A percentile compares a stretch with the other conserved stretches of the same genome.
These are phyloP conservation scores for Montipora capricornis DNA, from an alignment of 64 coral and sea anemone genomes.

Conservation along the genomic window DNA sequence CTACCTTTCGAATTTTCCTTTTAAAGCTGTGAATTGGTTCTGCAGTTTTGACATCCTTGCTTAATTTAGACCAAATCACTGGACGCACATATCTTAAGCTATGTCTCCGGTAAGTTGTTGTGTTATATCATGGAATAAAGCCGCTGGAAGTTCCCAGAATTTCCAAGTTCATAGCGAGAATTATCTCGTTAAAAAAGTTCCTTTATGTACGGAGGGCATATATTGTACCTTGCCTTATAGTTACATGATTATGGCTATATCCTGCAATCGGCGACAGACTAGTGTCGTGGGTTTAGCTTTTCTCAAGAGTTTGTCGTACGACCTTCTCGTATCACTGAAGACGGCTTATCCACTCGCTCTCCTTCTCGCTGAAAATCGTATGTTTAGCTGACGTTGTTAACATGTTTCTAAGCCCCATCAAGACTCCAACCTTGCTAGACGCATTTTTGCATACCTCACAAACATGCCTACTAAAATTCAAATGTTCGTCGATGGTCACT, in stretches of 20 bases:
- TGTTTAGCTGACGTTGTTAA: no score
- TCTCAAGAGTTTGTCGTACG: not conserved
- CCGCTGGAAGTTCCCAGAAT: not conserved
- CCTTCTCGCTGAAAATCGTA: not conserved
- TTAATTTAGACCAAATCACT: not conserved
- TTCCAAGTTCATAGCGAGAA: not conserved
- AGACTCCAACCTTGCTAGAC: conserved; percentile 6
- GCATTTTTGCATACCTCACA: not conserved
- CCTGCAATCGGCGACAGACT: not conserved
- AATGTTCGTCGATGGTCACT: not conserved
- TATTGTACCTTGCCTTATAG: not conserved
- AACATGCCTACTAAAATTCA: conserved; percentile 10
- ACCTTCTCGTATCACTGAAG: not conserved
- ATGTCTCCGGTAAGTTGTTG: not conserved
- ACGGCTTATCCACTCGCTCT: not conserved
- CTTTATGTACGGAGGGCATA: no score
- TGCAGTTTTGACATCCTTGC: no score
- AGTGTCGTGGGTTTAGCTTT: not conserved
- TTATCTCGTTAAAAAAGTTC: not conserved
- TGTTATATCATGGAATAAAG: not conserved
- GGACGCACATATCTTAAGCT: not conserved
- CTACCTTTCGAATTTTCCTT: no score
- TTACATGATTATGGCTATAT: not conserved
- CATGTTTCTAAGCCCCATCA: not conserved
- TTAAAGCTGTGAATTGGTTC: no score